Conservation (phyloP, 2,113 vertebrate species). For the Aspidoscelis tigris region DNA sequence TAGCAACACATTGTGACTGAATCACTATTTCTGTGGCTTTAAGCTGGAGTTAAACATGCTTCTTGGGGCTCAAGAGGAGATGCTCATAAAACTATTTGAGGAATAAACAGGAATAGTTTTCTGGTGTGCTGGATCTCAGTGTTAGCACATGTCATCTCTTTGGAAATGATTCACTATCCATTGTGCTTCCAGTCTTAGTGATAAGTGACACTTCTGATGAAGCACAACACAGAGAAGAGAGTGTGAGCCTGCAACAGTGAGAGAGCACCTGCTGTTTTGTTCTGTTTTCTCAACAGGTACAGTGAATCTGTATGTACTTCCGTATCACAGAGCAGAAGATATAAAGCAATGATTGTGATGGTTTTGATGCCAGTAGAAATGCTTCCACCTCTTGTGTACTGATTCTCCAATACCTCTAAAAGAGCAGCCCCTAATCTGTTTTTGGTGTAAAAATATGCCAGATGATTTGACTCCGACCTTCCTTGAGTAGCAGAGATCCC, state of each 20-base stretch:
- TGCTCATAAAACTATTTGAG: background rate
- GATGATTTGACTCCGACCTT: background rate
- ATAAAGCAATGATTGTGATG: too few species aligned
- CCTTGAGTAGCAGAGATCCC: background rate
- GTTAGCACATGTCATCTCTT: background rate
- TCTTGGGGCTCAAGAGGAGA: background rate
- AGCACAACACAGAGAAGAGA: background rate
- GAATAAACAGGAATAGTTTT: background rate
- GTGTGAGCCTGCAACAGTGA: too few species aligned
- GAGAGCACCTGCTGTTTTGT: background rate
- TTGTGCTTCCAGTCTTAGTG: background rate
- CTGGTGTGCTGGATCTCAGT: background rate
- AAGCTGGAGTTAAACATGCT: background rate
- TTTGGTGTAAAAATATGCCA: slow-evolving; percentile 20
- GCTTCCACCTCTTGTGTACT: background rate
- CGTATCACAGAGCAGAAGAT: background rate
- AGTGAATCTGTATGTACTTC: background rate
- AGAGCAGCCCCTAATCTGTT: background rate
- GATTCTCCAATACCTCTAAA: background rate
- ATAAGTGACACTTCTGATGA: background rate
- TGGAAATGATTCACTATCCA: background rate
- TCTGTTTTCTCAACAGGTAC: background rate
- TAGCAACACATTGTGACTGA: too few species aligned
- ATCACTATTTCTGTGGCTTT: background rate
- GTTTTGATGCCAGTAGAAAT: too few species aligned